These are phyloP conservation scores for Menidia beryllina DNA, from an alignment of 2,113 vertebrate genomes.

Conservation along the genomic window DNA sequence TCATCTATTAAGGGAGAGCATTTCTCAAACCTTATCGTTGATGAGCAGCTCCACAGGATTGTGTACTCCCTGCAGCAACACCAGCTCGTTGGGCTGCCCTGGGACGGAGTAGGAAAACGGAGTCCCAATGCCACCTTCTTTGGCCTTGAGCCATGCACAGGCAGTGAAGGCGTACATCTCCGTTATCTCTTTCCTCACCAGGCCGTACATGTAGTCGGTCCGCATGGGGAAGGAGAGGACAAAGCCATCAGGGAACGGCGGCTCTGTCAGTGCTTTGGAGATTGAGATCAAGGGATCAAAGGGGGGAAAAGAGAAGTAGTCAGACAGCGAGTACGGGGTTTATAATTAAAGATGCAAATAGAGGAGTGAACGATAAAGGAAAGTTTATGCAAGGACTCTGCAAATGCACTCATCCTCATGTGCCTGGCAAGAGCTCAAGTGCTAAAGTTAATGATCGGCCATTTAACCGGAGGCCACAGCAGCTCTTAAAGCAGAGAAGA, in stretches of 20 bases:
- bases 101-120: slow-evolving; percentile 96
- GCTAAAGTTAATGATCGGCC: slow-evolving; percentile 39
- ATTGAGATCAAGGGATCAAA: slow-evolving; percentile 14
- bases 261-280: slow-evolving; percentile 75
- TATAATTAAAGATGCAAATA: background rate
- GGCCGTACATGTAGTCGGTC: slow-evolving; percentile 96
- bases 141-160: slow-evolving; percentile 92
- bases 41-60: slow-evolving; percentile 96
- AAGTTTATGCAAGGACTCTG: slow-evolving; percentile 2
- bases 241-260: slow-evolving; percentile 88
- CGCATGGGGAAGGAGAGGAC: slow-evolving; percentile 92
- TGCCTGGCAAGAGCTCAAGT: slow-evolving; percentile 1
- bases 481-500: slow-evolving; percentile 23
- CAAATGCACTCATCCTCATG: background rate
- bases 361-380: background rate
- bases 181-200: slow-evolving; percentile 89
- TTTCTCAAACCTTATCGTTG: slow-evolving; percentile 89
- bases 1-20: background rate
- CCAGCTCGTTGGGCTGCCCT: slow-evolving; percentile 93
- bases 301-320: slow-evolving; percentile 19
- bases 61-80: slow-evolving; percentile 90
- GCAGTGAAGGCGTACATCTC: slow-evolving; percentile 95
- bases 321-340: background rate
- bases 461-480: slow-evolving; percentile 29
- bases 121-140: slow-evolving; percentile 88